phyloP scores from a whole-genome alignment of 2,797 vertebrate species.

The Leontopithecus rosalia region DNA sequence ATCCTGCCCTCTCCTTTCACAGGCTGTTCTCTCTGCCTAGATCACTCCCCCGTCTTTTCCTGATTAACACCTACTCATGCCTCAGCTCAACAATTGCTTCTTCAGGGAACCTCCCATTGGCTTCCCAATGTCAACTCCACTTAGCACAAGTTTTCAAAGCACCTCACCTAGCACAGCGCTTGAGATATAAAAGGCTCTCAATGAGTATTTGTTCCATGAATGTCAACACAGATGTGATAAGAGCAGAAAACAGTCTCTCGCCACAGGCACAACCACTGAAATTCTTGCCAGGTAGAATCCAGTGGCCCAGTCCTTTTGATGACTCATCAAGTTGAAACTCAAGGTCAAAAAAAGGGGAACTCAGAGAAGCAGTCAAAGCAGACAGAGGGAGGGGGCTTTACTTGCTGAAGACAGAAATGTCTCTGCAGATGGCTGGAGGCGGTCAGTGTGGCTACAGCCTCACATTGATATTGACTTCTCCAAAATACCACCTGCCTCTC shows the following conservation, averaged over 20 bases:
- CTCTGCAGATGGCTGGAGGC: constrained; percentile 75
- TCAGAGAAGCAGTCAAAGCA: constrained; percentile 73
- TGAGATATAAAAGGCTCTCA: neutral
- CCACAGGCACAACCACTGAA: neutral
- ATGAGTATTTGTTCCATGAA: constrained; percentile 7
- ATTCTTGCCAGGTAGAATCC: constrained; percentile 46
- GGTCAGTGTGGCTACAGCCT: constrained; percentile 62
- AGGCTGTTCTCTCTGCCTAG: neutral
- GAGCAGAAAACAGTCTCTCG: constrained; percentile 15
- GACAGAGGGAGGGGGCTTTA: constrained; percentile 69
- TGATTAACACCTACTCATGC: neutral
- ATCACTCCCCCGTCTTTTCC: neutral
- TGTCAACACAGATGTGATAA: neutral
- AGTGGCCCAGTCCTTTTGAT: constrained; percentile 42
- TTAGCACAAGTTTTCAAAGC: neutral
- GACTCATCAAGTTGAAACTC: constrained; percentile 73
- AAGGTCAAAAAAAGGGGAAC: constrained; percentile 70
- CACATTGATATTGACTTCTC: constrained; percentile 69
- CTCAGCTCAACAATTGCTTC: neutral
- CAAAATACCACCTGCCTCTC: constrained; percentile 77
- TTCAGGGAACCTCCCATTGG: neutral
- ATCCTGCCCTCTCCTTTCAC: neutral
- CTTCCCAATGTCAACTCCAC: neutral
- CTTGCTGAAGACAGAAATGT: constrained; percentile 68
- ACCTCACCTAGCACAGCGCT: neutral